These are phyloP conservation scores for Cataglyphis altisquamis DNA, from an alignment of 2,888 invertebrate species.

Conservation along the genomic window DNA sequence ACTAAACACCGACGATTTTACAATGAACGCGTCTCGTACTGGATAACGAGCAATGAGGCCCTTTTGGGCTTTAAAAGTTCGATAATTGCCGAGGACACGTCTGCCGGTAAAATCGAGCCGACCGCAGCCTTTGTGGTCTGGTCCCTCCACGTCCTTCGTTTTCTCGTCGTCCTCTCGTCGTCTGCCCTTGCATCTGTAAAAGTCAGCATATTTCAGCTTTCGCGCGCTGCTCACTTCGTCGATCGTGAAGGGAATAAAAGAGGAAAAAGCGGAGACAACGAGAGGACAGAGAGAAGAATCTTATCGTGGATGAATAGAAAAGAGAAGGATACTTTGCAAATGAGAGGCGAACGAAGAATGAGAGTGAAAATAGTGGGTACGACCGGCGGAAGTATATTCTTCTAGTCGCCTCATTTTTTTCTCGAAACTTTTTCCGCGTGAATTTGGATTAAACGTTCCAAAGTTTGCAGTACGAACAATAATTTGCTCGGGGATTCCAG, in stretches of 20 bases:
- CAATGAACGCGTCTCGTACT: slow-evolving; percentile 73
- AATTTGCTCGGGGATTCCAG: slow-evolving; percentile 56
- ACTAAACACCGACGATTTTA: slow-evolving; percentile 66
- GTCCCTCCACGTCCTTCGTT: slow-evolving; percentile 70
- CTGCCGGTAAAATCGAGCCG: slow-evolving; percentile 85
- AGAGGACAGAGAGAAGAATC: slow-evolving; percentile 23
- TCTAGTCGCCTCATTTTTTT: slow-evolving; percentile 42
- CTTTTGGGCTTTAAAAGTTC: slow-evolving; percentile 84
- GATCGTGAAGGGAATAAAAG: slow-evolving; percentile 58
- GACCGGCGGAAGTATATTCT: slow-evolving; percentile 14
- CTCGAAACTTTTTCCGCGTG: slow-evolving; percentile 37
- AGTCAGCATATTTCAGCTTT: slow-evolving; percentile 85
- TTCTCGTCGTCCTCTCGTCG: slow-evolving; percentile 42
- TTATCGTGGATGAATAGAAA: slow-evolving; percentile 39
- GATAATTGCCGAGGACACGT: slow-evolving; percentile 85
- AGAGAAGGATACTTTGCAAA: slow-evolving; percentile 38
- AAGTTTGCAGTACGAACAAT: slow-evolving; percentile 59
- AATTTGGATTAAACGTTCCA: slow-evolving; percentile 61
- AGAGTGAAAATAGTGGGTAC: slow-evolving; percentile 48
- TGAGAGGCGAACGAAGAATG: slow-evolving; percentile 37
- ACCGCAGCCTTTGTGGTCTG: slow-evolving; percentile 85
- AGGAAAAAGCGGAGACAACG: slow-evolving; percentile 37
- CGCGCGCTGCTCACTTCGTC: slow-evolving; percentile 61
- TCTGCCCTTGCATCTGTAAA: slow-evolving; percentile 79
- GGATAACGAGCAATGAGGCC: slow-evolving; percentile 72